Evolutionary conservation across 2,888 invertebrate genomes (phyloP), one percentile per base, ranked within the genome.

Genomic region (Dryomyza anilis): DNA sequence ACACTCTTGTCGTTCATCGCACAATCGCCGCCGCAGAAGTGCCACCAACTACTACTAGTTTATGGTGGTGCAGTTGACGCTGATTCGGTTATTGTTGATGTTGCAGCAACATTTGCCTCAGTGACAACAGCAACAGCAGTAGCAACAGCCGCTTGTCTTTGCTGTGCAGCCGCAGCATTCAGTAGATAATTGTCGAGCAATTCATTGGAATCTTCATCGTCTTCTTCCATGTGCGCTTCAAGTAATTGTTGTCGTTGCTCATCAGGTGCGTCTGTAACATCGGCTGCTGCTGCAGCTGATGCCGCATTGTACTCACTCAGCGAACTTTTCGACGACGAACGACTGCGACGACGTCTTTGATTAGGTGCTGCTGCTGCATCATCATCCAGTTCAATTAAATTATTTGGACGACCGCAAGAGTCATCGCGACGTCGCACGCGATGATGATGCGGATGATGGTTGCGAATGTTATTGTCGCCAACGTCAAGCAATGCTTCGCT

Each of bases 271-370:
- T 66, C 67, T 19, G 50, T 45, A 33, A 58, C 46, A 19, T 39
- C 29, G 21, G 45, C 58, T 53, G 53, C 57, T 8, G 62, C 8
- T 7, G 2, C 25, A 16, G 21, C 2, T 10, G 45, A 14, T 29
- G 57, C 23, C 3, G 50, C 30, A 70, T 72, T 70, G 19, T 72
- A 74, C 36, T 72, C 73, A 69, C 74, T 75, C 46, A 74, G 63
- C 14, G 75, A 76, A 62, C 76, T 74, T 25, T 56, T 70, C 6
- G 78, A 73, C 1, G 78, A 77, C 1, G 61, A 52, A n/a, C 21
- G 29, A 29, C 61, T 53, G 29, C 43, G 43, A 33, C 21, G 27
- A 7, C 36, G 29, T 16, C 12, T 12, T 19, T 57, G 43, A 23
- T 39, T 23, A 36, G 23, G 21, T 43, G 23, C 57, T 23, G 45